Conservation (phyloP, 2,888 invertebrate genomes). For the Phoronis australis region DNA sequence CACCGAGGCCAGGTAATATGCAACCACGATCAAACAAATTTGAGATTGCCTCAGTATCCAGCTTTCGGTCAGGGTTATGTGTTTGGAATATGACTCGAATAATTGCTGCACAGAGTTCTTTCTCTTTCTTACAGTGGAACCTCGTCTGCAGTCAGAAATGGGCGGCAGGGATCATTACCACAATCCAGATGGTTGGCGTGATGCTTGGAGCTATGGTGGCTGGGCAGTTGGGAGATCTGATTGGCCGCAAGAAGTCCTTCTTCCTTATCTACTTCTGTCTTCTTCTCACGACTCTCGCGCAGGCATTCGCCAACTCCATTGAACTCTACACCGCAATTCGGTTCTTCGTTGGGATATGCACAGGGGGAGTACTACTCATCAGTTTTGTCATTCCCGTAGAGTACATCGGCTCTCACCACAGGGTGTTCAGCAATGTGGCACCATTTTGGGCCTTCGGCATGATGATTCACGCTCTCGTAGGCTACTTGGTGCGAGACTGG, state of each 20-base stretch:
- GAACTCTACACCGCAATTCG: constrained; percentile 20
- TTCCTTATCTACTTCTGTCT: constrained; percentile 14
- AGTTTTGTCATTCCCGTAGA: constrained; percentile 20
- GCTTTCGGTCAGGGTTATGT: too few relatives aligned
- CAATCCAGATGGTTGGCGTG: constrained; percentile 23
- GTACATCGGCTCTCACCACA: constrained; percentile 18
- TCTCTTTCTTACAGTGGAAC: constrained; percentile 18
- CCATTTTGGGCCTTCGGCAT: constrained; percentile 21
- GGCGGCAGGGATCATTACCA: constrained; percentile 20
- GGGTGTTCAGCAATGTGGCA: constrained; percentile 17
- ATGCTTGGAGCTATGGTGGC: constrained; percentile 19
- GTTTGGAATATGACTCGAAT: too few relatives aligned
- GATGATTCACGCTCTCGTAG: constrained; percentile 15
- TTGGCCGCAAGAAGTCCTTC: constrained; percentile 21
- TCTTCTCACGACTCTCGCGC: constrained; percentile 11
- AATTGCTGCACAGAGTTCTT: too few relatives aligned
- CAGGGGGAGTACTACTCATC: constrained; percentile 21
- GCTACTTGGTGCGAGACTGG: constrained; percentile 20
- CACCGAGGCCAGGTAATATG: too few relatives aligned
- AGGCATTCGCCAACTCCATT: constrained; percentile 20
- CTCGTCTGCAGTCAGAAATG: constrained; percentile 18
- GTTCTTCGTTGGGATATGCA: constrained; percentile 18
- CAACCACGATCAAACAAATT: too few relatives aligned
- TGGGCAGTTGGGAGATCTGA: constrained; percentile 23
- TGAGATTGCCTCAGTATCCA: too few relatives aligned